Base-by-base conservation (phyloP, 2,888 invertebrate species). In the Lepidocyrtinus sp. region DNA sequence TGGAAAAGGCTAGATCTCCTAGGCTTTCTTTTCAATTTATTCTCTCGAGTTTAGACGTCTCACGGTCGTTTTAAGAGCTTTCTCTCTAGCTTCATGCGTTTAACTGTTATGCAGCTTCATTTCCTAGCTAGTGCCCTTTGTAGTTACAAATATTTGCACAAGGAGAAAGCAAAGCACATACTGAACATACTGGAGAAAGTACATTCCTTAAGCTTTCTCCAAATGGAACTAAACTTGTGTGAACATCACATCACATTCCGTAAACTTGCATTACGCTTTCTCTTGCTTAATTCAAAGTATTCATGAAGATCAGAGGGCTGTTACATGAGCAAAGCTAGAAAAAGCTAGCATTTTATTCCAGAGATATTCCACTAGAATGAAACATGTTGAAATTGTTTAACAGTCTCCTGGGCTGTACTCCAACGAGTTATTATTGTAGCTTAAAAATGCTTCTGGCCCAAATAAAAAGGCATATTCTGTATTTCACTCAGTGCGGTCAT, bases 11-110 rank as follows among this genome's bases (percentile, higher is more conserved):
- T 25, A 64, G 64, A 64, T 26, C 25, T 24, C 64, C 17, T 7
- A 26, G 75, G 67, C 62, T 75, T 75, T 75, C 75, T 75, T 75
- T 69, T 75, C 75, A 75, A 75, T 75, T 75, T 69, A 36, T 63
- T 68, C 75, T 75, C 74, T 61, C 9, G 75, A 68, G 75, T 75
- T 75, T 62, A 68, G 68, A 68, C 69, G 63, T 68, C 68, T 69
- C 45, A 75, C 65, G 69, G 75, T 69, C 68, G 75, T 50, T 75
- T 75, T 61, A 62, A 62, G 62, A 75, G 46, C 61, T 61, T 62
- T 71, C 22, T 71, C 26, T 24, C 62, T 26, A 21, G 3, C 12
- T 61, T 50, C 61, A 68, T 75, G 59, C 69, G 67, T 75, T 46
- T 68, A 62, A 61, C 15, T 22, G n/a, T 68, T 55, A 55, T 25